Percentiles rank a stretch among this genome's conserved stretches.
Conservation (phyloP, 2,888 invertebrate species). For the Eudasyphora cyanicolor region DNA sequence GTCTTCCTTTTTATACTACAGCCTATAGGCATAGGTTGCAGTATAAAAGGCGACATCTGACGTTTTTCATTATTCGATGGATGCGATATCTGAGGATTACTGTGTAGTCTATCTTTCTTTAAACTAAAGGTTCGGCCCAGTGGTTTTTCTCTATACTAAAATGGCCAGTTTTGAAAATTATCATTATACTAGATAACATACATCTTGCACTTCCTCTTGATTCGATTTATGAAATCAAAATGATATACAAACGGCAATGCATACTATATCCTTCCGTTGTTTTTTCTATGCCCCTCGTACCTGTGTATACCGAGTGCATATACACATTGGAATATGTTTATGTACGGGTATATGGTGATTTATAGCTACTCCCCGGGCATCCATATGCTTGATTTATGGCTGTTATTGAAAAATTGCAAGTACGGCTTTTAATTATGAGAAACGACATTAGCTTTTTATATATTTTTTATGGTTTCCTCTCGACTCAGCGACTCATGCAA, state of each 20-base stretch:
- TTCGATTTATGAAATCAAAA: no score
- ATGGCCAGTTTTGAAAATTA: no score
- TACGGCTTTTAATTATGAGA: conserved; percentile 75
- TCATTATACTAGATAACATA: no score
- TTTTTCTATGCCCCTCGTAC: neutral
- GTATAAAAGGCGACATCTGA: no score
- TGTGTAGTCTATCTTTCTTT: no score
- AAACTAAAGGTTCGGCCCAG: neutral
- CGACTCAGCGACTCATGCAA: neutral
- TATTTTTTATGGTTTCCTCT: conserved; percentile 10
- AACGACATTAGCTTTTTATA: conserved; percentile 50
- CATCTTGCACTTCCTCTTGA: no score
- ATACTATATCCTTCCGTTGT: no score
- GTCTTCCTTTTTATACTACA: no score
- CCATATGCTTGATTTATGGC: conserved; percentile 77
- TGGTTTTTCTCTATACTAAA: neutral
- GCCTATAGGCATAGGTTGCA: no score
- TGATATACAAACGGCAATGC: no score
- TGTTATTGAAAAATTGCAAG: conserved; percentile 79
- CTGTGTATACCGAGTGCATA: neutral
- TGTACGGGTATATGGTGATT: conserved; percentile 70
- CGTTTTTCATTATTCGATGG: no score
- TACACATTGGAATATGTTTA: neutral
- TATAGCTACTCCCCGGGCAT: conserved; percentile 76
- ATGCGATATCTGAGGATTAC: no score